phyloP scores from a whole-genome alignment of 1,140 invertebrate genomes.

The Hylaeus anthracinus region DNA sequence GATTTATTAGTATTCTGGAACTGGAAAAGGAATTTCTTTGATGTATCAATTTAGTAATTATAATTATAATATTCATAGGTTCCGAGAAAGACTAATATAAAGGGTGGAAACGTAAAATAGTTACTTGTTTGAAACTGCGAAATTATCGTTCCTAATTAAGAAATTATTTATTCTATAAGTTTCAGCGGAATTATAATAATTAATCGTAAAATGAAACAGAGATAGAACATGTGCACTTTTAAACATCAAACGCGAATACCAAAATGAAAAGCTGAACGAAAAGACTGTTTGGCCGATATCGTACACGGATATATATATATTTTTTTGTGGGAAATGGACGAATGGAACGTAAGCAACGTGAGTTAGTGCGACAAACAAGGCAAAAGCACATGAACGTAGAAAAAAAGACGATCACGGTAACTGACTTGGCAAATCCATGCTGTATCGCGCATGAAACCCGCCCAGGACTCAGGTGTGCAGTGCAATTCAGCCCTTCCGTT shows the following conservation, averaged over 20 bases:
- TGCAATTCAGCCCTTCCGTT: background rate
- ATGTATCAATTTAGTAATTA: no score
- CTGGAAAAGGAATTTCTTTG: background rate
- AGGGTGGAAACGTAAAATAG: no score
- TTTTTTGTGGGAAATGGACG: background rate
- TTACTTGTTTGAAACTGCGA: no score
- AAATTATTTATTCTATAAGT: background rate
- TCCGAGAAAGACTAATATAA: no score
- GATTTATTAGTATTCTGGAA: background rate
- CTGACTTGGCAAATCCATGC: slow-evolving; percentile 16
- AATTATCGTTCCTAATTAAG: background rate
- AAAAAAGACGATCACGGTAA: slow-evolving; percentile 5
- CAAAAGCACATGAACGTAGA: slow-evolving; percentile 1
- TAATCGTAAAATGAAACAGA: background rate
- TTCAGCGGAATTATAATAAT: no score
- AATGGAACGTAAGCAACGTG: slow-evolving; percentile 10
- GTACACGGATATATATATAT: no score
- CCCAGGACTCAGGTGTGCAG: slow-evolving; percentile 11
- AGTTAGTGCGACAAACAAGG: background rate
- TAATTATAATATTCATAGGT: no score
- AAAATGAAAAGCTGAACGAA: background rate
- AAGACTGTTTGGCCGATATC: background rate
- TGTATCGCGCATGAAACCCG: slow-evolving; percentile 10
- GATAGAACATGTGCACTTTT: background rate
- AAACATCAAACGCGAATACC: background rate